Percentiles rank a stretch among this genome's conserved stretches.
phyloP scores from a whole-genome alignment of 2,113 vertebrate species.

The Mugil cephalus region DNA sequence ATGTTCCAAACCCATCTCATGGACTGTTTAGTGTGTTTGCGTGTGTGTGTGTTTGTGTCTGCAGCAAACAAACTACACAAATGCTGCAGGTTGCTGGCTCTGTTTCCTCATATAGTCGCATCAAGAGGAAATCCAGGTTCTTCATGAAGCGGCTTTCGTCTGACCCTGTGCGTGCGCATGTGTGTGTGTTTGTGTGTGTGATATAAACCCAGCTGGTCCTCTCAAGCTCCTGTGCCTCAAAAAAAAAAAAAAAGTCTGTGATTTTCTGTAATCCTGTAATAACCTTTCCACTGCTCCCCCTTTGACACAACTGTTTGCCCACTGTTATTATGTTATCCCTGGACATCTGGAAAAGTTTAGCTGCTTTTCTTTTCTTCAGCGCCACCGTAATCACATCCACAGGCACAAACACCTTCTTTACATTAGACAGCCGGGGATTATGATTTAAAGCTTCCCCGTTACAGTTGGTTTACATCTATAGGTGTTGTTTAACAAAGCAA shows the following conservation, averaged over 20 bases:
- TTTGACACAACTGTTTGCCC: slow-evolving; percentile 60
- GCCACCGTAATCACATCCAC: slow-evolving; percentile 70
- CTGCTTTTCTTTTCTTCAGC: slow-evolving; percentile 70
- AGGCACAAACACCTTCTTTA: slow-evolving; percentile 75
- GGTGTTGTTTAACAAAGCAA: slow-evolving; percentile 74
- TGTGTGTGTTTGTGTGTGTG: slow-evolving; percentile 40
- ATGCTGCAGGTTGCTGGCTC: slow-evolving; percentile 35
- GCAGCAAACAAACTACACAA: slow-evolving; percentile 19
- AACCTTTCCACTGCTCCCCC: slow-evolving; percentile 59
- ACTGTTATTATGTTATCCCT: slow-evolving; percentile 72
- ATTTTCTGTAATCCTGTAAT: slow-evolving; percentile 72
- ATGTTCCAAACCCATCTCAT: slow-evolving; percentile 14
- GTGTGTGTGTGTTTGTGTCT: slow-evolving; percentile 22
- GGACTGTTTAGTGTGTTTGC: slow-evolving; percentile 3
- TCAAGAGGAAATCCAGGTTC: slow-evolving; percentile 70
- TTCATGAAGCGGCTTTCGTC: slow-evolving; percentile 57
- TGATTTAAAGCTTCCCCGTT: slow-evolving; percentile 78
- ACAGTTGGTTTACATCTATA: slow-evolving; percentile 54
- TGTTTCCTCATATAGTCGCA: slow-evolving; percentile 39
- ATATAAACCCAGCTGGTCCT: slow-evolving; percentile 59
- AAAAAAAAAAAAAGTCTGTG: slow-evolving; percentile 39
- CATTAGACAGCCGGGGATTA: slow-evolving; percentile 66
- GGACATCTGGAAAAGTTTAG: slow-evolving; percentile 83
- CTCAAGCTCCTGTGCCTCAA: slow-evolving; percentile 45
- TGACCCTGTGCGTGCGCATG: slow-evolving; percentile 56